Evolutionary conservation across 2,797 vertebrate species (phyloP).

Genomic region (Mormyrops attenuatus): DNA sequence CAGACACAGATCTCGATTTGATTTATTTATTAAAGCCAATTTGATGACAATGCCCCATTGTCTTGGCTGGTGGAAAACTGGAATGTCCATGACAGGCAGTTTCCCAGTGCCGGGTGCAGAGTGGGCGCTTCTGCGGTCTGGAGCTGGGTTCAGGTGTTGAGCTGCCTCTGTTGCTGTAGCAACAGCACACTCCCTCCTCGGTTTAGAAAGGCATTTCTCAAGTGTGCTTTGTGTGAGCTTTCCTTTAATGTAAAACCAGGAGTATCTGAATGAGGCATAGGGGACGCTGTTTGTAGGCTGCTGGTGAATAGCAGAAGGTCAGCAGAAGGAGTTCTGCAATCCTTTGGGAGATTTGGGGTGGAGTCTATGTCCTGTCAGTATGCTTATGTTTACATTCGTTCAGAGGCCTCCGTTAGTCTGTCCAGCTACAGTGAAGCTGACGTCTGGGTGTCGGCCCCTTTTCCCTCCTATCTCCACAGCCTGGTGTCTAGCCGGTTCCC

Average conservation of each 20-base stretch:
- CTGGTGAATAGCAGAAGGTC: not conserved
- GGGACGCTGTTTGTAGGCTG: not conserved
- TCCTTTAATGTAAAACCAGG: not conserved
- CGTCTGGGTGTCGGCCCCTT: not conserved
- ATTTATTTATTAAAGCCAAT: not conserved
- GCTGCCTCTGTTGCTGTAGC: conserved; percentile 53
- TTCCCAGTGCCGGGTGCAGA: conserved; percentile 49
- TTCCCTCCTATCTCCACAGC: conserved; percentile 44
- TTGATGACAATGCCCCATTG: conserved; percentile 50
- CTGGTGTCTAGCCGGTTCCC: conserved; percentile 85
- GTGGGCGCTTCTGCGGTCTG: conserved; percentile 48
- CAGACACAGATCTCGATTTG: conserved; percentile 21
- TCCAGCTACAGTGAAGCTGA: conserved; percentile 28
- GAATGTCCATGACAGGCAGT: conserved; percentile 49
- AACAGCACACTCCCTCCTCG: conserved; percentile 54
- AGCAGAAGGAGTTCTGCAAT: not conserved
- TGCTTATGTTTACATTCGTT: not conserved
- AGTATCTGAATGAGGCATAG: conserved; percentile 31
- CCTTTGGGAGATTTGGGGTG: not conserved
- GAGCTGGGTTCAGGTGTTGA: conserved; percentile 62
- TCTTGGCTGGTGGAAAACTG: conserved; percentile 43
- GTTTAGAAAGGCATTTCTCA: conserved; percentile 40
- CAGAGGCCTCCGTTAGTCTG: conserved; percentile 41
- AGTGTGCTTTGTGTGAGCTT: not conserved
- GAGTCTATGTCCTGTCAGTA: not conserved